These are phyloP conservation scores for Philopotamus ludificatus DNA, from an alignment of 1,140 invertebrate genomes.

Conservation along the genomic window DNA sequence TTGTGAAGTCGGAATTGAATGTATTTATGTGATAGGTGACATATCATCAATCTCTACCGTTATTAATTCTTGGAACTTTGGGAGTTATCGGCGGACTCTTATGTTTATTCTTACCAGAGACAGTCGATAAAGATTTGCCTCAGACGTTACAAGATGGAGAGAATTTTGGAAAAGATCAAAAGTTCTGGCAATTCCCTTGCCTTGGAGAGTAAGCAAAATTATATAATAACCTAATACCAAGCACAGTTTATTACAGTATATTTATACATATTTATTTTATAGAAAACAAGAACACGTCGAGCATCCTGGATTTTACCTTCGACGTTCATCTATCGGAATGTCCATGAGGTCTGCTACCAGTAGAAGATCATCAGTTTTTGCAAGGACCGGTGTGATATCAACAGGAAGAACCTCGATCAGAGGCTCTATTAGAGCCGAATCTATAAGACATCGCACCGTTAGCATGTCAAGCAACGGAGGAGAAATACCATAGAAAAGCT, in stretches of 20 bases:
- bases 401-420: slow-evolving; percentile 50
- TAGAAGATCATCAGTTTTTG: slow-evolving; percentile 44
- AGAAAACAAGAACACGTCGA: no score
- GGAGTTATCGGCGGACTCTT: slow-evolving; percentile 72
- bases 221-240: slow-evolving; percentile 1
- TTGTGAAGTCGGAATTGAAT: no score
- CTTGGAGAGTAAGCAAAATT: slow-evolving; percentile 56
- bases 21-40: slow-evolving; percentile 59
- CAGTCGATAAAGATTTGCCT: slow-evolving; percentile 76
- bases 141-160: slow-evolving; percentile 82
- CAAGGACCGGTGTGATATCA: slow-evolving; percentile 44
- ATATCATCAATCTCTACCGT: slow-evolving; percentile 66
- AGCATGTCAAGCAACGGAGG: slow-evolving; percentile 22
- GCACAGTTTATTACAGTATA: not conserved
- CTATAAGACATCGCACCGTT: slow-evolving; percentile 24
- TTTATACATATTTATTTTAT: not conserved
- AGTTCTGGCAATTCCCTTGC: slow-evolving; percentile 78
- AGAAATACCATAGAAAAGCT: not conserved
- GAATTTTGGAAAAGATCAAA: slow-evolving; percentile 76
- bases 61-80: slow-evolving; percentile 71
- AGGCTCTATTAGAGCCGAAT: slow-evolving; percentile 48
- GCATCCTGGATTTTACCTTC: slow-evolving; percentile 44
- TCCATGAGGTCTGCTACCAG: slow-evolving; percentile 39
- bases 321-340: slow-evolving; percentile 42
- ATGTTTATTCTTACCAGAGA: slow-evolving; percentile 78